Percentiles rank a stretch among this genome's conserved stretches.
phyloP scores from a whole-genome alignment of 2,888 invertebrate genomes.

The Mimumesa dahlbomi region DNA sequence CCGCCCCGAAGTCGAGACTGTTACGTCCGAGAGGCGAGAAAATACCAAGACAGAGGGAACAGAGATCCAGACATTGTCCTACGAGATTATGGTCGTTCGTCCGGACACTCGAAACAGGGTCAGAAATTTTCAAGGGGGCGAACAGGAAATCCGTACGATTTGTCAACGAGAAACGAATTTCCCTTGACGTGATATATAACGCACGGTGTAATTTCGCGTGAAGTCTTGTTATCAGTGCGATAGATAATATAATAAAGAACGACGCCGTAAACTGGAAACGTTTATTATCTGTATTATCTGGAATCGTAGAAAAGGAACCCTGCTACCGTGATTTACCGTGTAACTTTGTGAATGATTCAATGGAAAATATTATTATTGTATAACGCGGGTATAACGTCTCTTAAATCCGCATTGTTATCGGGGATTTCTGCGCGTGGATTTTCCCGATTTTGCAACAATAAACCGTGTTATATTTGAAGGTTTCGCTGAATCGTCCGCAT shows the following conservation, averaged over 20 bases:
- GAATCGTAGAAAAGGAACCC: too few species aligned
- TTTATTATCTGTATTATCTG: too few species aligned
- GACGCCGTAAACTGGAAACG: too few species aligned
- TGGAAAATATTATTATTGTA: too few species aligned
- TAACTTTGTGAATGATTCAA: too few species aligned
- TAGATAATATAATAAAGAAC: too few species aligned
- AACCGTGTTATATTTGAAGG: not conserved
- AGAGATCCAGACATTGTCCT: conserved; percentile 42
- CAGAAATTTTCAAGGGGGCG: conserved; percentile 4
- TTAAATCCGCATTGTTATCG: too few species aligned
- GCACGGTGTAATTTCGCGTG: too few species aligned
- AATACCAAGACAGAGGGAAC: conserved; percentile 34
- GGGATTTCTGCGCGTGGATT: not conserved
- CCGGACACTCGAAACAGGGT: conserved; percentile 5
- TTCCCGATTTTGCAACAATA: not conserved
- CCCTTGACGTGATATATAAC: too few species aligned
- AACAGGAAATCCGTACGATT: not conserved
- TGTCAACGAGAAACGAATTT: not conserved
- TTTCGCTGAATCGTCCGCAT: not conserved
- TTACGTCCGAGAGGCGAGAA: conserved; percentile 45
- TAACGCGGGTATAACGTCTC: too few species aligned
- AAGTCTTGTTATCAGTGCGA: too few species aligned
- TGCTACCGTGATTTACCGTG: too few species aligned
- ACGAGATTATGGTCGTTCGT: conserved; percentile 34
- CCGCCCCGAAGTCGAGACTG: not conserved